phyloP scores from a whole-genome alignment of 1,140 invertebrate species.

The Drusus annulatus region DNA sequence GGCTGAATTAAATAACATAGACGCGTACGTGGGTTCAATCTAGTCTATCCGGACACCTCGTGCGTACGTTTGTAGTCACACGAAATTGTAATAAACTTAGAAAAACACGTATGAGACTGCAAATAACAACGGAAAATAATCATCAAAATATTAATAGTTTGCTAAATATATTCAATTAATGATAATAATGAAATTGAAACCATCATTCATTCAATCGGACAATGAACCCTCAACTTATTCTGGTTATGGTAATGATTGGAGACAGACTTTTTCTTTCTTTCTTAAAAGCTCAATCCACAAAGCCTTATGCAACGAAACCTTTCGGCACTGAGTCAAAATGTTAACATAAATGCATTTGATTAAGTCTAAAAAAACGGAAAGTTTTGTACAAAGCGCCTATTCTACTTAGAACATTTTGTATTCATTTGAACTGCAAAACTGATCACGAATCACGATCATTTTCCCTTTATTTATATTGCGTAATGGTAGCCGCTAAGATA shows the following conservation, averaged over 20 bases:
- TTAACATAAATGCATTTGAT: not conserved
- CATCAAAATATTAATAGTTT: no score
- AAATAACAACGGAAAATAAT: no score
- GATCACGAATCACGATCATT: no score
- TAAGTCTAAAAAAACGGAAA: not conserved
- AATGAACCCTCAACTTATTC: slow-evolving; percentile 18
- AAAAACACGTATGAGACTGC: no score
- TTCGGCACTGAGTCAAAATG: no score
- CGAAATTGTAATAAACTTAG: no score
- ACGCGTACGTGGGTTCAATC: no score
- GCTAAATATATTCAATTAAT: no score
- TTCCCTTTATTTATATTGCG: not conserved
- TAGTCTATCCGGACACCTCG: no score
- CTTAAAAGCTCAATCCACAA: slow-evolving; percentile 4
- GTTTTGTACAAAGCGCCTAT: not conserved
- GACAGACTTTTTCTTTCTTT: slow-evolving; percentile 11
- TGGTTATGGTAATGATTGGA: slow-evolving; percentile 32
- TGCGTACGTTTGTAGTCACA: no score
- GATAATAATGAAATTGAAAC: no score
- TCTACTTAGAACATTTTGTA: not conserved
- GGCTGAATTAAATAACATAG: no score
- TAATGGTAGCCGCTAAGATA: slow-evolving; percentile 1
- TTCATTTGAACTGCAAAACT: not conserved
- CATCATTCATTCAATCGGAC: slow-evolving; percentile 3
- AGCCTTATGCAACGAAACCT: not conserved